Conservation (phyloP, 1,140 invertebrate genomes). For the Brachionus asplanchnoidis region DNA sequence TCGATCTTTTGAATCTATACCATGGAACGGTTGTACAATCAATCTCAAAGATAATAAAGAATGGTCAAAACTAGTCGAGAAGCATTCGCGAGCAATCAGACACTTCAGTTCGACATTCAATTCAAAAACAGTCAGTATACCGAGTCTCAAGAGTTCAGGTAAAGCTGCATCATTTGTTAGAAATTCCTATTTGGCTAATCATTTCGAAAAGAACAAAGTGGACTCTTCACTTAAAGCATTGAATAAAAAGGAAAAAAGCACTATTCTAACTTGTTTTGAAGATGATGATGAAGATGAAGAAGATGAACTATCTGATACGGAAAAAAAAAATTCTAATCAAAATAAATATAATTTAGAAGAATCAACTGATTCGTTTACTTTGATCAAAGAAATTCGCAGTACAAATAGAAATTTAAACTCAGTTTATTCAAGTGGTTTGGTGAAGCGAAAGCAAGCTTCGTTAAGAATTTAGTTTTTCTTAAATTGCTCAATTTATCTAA, state of each 20-base stretch:
- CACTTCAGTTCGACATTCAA: not conserved
- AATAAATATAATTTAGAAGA: not conserved
- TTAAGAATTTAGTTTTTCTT: not conserved
- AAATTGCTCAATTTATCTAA: not conserved
- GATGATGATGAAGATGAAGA: not conserved
- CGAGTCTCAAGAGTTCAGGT: not conserved
- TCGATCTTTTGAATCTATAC: constrained; percentile 27
- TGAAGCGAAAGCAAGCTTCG: not conserved
- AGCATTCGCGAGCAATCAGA: constrained; percentile 29
- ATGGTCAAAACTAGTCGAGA: constrained; percentile 31
- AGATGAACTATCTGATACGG: not conserved
- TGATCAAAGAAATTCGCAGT: not conserved
- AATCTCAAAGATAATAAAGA: constrained; percentile 21
- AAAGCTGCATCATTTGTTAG: not conserved
- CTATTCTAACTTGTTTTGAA: not conserved
- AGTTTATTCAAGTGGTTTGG: not conserved
- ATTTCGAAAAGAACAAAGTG: not conserved
- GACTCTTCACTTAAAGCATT: not conserved
- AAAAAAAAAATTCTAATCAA: not conserved
- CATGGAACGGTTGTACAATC: constrained; percentile 25
- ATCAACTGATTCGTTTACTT: not conserved
- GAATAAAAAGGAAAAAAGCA: not conserved
- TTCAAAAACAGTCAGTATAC: not conserved
- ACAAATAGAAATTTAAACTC: not conserved
- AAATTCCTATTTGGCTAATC: constrained; percentile 8